phyloP scores from a whole-genome alignment of 2,113 vertebrate species.

The Elaphurus davidianus region DNA sequence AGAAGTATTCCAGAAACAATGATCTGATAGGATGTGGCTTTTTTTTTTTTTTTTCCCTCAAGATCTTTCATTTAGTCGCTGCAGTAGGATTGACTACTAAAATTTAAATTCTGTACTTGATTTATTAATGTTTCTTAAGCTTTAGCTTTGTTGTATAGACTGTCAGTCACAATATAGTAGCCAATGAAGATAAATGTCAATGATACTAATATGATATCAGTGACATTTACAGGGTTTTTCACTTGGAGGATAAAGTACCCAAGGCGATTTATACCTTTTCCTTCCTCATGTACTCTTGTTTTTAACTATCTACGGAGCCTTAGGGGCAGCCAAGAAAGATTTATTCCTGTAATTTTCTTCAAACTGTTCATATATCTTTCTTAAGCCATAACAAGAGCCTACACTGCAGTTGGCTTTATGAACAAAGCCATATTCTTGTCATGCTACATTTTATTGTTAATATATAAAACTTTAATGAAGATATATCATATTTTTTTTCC shows the following conservation, averaged over 20 bases:
- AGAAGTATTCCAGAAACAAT: not conserved
- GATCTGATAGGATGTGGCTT: not conserved
- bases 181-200: not conserved
- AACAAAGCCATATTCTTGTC: constrained; percentile 68
- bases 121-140: not conserved
- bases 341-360: constrained; percentile 71
- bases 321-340: constrained; percentile 56
- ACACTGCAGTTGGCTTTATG: constrained; percentile 51
- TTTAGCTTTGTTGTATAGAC: not conserved
- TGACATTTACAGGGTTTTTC: constrained; percentile 8
- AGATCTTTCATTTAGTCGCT: not conserved
- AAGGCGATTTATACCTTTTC: not conserved
- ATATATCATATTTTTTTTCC: constrained; percentile 36
- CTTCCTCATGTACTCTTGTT: not conserved
- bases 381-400: constrained; percentile 55
- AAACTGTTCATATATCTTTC: constrained; percentile 68
- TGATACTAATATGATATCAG: not conserved
- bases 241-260: not conserved
- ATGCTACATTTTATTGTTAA: constrained; percentile 64
- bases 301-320: constrained; percentile 52
- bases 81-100: not conserved
- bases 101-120: not conserved
- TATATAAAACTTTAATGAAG: constrained; percentile 72
- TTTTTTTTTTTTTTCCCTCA: not conserved
- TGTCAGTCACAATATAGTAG: not conserved